These are phyloP conservation scores for Apotomis betuletana DNA, from an alignment of 2,888 invertebrate species.

Conservation along the genomic window DNA sequence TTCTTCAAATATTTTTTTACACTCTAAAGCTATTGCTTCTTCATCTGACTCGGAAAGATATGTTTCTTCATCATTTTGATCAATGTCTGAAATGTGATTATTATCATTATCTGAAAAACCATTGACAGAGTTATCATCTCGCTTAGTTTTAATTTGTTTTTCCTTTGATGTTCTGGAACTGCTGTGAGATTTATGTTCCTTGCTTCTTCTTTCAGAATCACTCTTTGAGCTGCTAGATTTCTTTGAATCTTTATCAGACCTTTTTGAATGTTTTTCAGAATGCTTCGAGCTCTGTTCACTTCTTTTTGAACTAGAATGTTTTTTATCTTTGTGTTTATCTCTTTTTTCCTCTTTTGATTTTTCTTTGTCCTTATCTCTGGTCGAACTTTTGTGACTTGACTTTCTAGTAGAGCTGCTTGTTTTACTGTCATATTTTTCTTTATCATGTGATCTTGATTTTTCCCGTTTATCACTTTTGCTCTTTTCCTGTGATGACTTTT, in stretches of 20 bases:
- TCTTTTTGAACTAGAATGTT: slow-evolving; percentile 54
- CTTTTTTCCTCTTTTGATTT: slow-evolving; percentile 56
- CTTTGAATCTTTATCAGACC: slow-evolving; percentile 54
- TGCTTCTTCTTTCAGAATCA: slow-evolving; percentile 58
- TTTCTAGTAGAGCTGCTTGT: slow-evolving; percentile 59
- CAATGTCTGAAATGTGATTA: slow-evolving; percentile 51
- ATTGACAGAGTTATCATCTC: slow-evolving; percentile 49
- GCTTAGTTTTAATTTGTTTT: slow-evolving; percentile 53
- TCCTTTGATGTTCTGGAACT: slow-evolving; percentile 61
- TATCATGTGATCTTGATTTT: slow-evolving; percentile 53
- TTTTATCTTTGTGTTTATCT: slow-evolving; percentile 36
- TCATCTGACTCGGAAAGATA: slow-evolving; percentile 84
- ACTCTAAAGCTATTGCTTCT: slow-evolving; percentile 90
- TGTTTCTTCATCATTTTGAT: slow-evolving; percentile 55
- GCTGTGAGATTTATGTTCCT: slow-evolving; percentile 57
- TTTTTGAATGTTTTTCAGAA: slow-evolving; percentile 52
- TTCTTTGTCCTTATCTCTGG: slow-evolving; percentile 55
- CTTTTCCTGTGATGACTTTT: slow-evolving; percentile 51
- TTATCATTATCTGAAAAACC: slow-evolving; percentile 59
- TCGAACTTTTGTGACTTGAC: slow-evolving; percentile 66
- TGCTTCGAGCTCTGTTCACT: slow-evolving; percentile 54
- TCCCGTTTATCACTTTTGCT: slow-evolving; percentile 56
- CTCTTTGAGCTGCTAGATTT: slow-evolving; percentile 56
- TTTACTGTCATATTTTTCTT: slow-evolving; percentile 55
- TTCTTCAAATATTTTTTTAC: slow-evolving; percentile 93